Base-by-base conservation (phyloP, 2,113 vertebrate species). In the Zingel zingel region DNA sequence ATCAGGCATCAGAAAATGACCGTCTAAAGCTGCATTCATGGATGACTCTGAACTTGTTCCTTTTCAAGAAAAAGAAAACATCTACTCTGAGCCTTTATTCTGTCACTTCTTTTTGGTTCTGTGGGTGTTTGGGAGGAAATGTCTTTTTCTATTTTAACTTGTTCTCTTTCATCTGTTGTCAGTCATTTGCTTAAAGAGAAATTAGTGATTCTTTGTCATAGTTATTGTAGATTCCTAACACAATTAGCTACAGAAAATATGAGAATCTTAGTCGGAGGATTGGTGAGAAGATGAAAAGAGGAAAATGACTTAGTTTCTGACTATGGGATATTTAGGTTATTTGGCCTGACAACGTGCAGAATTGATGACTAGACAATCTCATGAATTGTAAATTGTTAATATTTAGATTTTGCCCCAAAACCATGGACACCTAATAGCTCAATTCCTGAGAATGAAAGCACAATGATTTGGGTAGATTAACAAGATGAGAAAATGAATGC, bases 1-100 rank as follows among this genome's bases (percentile, higher is more conserved):
- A 82, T 69, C 48, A 80, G 59, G 11, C 72, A 33, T 79, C 12
- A 63, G 39, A 82, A 48, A 76, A 64, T 75, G 61, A 68, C 54
- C 74, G 83, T 84, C 81, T 79, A 19, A 77, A 81, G 82, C 69
- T 68, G 70, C 68, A 72, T 87, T 88, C 83, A 82, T 56, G 25
- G 39, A 65, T 0, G 53, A 69, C 33, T 83, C 74, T 83, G 30
- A 18, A 13, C 16, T 68, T 36, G 23, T 77, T 78, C 21, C 36
- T 82, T 43, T 51, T 45, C 56, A 77, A 69, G n/a, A 74, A 45
- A 83, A 61, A 48, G 53, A 63, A 25, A 54, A 64, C 51, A 39
- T 84, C 43, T 77, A 61, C 74, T 88, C 47, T 33, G 16, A 64
- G 74, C 15, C 74, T 81, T 79, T 84, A 25, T 80, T 79, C 68